Evolutionary conservation across 1,140 invertebrate species (phyloP).

Genomic region (Papilio glaucus): DNA sequence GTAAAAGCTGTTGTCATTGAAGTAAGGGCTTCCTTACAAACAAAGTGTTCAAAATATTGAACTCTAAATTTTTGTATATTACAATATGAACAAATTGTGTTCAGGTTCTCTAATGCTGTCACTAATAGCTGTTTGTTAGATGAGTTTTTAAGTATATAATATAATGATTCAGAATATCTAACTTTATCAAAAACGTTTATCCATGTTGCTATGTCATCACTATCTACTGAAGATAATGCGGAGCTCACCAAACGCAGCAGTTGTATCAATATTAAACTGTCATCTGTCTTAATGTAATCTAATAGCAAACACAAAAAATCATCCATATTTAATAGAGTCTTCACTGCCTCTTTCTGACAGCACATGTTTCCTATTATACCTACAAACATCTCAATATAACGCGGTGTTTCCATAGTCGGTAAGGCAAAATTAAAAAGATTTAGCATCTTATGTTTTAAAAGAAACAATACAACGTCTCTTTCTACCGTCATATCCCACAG

Average conservation of each 20-base stretch:
- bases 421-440: conserved; percentile 82
- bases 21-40: conserved; percentile 62
- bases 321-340: conserved; percentile 70
- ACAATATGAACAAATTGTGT: conserved; percentile 80
- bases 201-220: conserved; percentile 78
- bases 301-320: conserved; percentile 82
- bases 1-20: conserved; percentile 63
- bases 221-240: conserved; percentile 80
- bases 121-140: conserved; percentile 85
- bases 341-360: conserved; percentile 81
- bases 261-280: conserved; percentile 87
- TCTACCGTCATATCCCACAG: conserved; percentile 92
- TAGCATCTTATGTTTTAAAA: conserved; percentile 86
- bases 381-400: conserved; percentile 88
- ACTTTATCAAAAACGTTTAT: conserved; percentile 77
- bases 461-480: conserved; percentile 87
- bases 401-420: conserved; percentile 79
- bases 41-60: conserved; percentile 71
- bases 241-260: conserved; percentile 86
- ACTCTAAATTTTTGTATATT: conserved; percentile 62
- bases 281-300: conserved; percentile 84
- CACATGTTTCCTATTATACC: conserved; percentile 90
- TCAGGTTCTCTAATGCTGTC: conserved; percentile 83
- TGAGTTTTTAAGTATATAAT: conserved; percentile 88
- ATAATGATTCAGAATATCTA: conserved; percentile 83